Evolutionary conservation across 2,888 invertebrate genomes (phyloP).

Genomic region (Odontothrips loti): DNA sequence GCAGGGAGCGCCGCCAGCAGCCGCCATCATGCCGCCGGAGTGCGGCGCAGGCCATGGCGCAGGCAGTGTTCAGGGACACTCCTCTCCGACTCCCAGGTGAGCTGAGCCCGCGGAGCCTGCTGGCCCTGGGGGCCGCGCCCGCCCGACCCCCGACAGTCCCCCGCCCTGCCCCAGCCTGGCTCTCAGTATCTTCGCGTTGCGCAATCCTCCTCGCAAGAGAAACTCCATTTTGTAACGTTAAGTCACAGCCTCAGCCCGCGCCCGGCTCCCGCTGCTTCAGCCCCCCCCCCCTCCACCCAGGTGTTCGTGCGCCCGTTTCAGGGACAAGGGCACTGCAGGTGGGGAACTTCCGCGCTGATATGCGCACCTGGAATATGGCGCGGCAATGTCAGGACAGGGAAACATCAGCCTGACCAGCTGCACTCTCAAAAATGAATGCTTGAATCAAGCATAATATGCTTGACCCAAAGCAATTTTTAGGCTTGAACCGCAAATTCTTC

Average conservation of each 20-base stretch:
- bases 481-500: too few relatives aligned
- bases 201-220: neutral
- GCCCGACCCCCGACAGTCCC: neutral
- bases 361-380: too few relatives aligned
- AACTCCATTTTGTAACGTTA: conserved; percentile 16
- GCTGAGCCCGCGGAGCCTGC: neutral
- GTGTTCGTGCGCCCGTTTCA: neutral
- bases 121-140: neutral
- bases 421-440: too few relatives aligned
- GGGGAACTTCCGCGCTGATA: neutral
- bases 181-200: neutral
- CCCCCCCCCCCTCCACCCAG: neutral
- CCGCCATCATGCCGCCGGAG: neutral
- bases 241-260: neutral
- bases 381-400: too few relatives aligned
- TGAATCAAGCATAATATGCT: too few relatives aligned
- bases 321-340: neutral
- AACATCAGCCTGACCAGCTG: too few relatives aligned
- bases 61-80: neutral
- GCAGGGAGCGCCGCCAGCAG: neutral
- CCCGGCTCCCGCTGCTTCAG: neutral
- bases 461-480: too few relatives aligned
- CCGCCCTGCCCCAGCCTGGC: neutral
- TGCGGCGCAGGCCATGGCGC: neutral
- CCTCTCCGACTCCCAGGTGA: neutral